Evolutionary conservation across 2,888 invertebrate genomes (phyloP), one percentile per base, ranked within the genome.

Genomic region (Cacoxenus indagator): DNA sequence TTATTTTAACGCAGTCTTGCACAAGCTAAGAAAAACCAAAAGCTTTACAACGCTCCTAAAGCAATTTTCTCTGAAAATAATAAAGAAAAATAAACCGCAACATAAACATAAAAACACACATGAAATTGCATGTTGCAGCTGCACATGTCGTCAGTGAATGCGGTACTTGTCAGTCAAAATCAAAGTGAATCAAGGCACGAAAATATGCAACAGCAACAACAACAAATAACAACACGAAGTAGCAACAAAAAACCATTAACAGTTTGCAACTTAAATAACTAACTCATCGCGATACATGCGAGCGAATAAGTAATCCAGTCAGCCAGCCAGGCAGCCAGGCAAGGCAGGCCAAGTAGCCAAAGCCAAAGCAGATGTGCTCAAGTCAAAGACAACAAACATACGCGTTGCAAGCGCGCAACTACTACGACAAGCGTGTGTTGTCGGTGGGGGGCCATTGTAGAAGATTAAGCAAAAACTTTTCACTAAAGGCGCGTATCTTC

Each of bases 131-230:
- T 76, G 75, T 73, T 72, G 78, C 84, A 85, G 84, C 85, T 85
- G 84, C 76, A 80, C 82, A 81, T 83, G 83, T 84, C 80, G 76
- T 73, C 76, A 78, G 72, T 73, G 74, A 57, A 78, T 77, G 80
- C 85, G 83, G 80, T 83, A 81, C 81, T 84, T 85, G 84, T 85
- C 86, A 79, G 85, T 84, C 86, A 85, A 85, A 84, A 78, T 85
- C 84, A 85, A 84, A 85, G 79, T 83, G 81, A 79, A 70, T 71
- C 43, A 51, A 51, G 51, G 64, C 37, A 70, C 43, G 26, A 67
- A 72, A 64, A 46, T 26, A 43, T 37, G 64, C 45, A 43, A 45
- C 29, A 74, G 75, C 81, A 71, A 72, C 81, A 66, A 75, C 74
- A 66, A 71, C 81, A 76, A n/a, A n/a, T n/a, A n/a, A 74, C 75